Evolutionary conservation across 2,113 vertebrate species (phyloP).

Genomic region (Ramphastos sulfuratus): DNA sequence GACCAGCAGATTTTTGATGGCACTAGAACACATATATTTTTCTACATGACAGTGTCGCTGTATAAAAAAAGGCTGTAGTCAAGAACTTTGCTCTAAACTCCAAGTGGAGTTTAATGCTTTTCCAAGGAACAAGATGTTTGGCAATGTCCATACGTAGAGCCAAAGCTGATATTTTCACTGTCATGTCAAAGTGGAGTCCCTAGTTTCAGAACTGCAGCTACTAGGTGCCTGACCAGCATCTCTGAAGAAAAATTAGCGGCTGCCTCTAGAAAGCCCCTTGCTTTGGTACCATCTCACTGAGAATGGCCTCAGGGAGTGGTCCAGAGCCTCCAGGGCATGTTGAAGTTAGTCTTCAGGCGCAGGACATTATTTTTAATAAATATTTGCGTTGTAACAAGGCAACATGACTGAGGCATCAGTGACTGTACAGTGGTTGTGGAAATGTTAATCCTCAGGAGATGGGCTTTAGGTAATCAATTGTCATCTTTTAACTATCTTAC

Average conservation of each 20-base stretch:
- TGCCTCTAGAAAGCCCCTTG: not conserved
- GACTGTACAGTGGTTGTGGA: not conserved
- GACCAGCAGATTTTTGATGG: slow-evolving; percentile 18
- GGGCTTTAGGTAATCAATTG: not conserved
- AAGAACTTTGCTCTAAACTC: not conserved
- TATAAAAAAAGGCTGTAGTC: not conserved
- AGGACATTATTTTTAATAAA: not conserved
- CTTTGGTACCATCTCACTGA: not conserved
- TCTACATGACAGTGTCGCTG: not conserved
- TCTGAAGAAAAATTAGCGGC: not conserved
- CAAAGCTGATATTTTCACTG: not conserved
- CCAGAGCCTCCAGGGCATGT: not conserved
- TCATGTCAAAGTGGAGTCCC: not conserved
- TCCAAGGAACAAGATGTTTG: not conserved
- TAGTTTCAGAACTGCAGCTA: not conserved
- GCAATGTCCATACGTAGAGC: not conserved
- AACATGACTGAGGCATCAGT: not conserved
- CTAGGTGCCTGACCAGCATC: not conserved
- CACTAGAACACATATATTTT: not conserved
- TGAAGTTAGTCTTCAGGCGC: not conserved
- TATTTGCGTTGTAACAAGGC: not conserved
- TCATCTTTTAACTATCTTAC: slow-evolving; percentile 17
- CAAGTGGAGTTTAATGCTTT: not conserved
- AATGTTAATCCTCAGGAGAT: not conserved
- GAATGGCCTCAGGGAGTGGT: not conserved